phyloP scores from a whole-genome alignment of 2,888 invertebrate genomes.

The Epicampocera succincta region DNA sequence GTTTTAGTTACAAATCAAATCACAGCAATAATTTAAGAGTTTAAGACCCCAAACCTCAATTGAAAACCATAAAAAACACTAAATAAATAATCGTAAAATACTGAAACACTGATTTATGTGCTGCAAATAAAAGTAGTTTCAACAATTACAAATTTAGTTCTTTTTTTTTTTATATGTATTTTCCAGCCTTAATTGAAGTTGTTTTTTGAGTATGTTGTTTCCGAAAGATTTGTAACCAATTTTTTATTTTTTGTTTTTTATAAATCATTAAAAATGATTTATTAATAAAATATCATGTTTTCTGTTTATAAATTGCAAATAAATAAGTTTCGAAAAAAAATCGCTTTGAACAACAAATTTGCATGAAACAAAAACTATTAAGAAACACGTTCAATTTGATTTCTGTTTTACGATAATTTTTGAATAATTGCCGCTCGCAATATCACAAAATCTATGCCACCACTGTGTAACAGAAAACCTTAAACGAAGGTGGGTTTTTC shows the following conservation, averaged over 20 bases:
- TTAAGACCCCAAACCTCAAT: slow-evolving; percentile 35
- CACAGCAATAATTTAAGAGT: slow-evolving; percentile 66
- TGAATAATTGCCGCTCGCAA: slow-evolving; percentile 26
- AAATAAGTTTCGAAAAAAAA: slow-evolving; percentile 9
- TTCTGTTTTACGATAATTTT: slow-evolving; percentile 36
- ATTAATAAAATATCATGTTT: slow-evolving; percentile 55
- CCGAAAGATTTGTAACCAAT: not conserved
- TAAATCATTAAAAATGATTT: slow-evolving; percentile 67
- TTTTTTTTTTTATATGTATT: slow-evolving; percentile 45
- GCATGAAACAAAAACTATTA: slow-evolving; percentile 33
- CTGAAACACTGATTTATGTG: slow-evolving; percentile 64
- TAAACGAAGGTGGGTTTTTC: slow-evolving; percentile 45
- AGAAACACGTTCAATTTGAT: slow-evolving; percentile 47
- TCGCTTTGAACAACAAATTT: slow-evolving; percentile 13
- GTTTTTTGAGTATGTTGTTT: slow-evolving; percentile 21
- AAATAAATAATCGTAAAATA: slow-evolving; percentile 51
- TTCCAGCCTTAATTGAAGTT: slow-evolving; percentile 41
- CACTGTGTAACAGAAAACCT: slow-evolving; percentile 56
- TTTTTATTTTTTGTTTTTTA: slow-evolving; percentile 6
- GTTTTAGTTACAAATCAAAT: slow-evolving; percentile 59
- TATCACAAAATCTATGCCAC: slow-evolving; percentile 42
- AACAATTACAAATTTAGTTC: slow-evolving; percentile 67
- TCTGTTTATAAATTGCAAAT: slow-evolving; percentile 41
- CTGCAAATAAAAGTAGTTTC: slow-evolving; percentile 51
- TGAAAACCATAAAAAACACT: slow-evolving; percentile 25